Evolutionary conservation across 2,888 invertebrate species (phyloP), one percentile per base, ranked within the genome.

Genomic region (Ceratothoa steindachneri): DNA sequence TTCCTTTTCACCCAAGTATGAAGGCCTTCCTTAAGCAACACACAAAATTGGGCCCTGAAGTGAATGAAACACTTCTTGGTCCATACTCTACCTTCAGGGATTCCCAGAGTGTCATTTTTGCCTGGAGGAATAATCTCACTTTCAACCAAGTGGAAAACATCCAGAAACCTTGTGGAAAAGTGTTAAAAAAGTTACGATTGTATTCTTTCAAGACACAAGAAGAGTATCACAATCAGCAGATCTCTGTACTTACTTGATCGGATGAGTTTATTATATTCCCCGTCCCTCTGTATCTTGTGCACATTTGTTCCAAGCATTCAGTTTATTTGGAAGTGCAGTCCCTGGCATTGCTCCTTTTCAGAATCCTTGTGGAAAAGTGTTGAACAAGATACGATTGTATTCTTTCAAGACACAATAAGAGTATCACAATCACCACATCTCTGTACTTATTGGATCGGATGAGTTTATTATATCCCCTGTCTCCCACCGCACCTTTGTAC

Each of bases 41-140:
- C n/a, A n/a, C n/a, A n/a, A n/a, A n/a, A n/a, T n/a, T n/a, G n/a
- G n/a, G n/a, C n/a, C n/a, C n/a, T n/a, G n/a, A n/a, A n/a, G n/a
- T n/a, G n/a, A n/a, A n/a, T n/a, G n/a, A n/a, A n/a, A n/a, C n/a
- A n/a, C n/a, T n/a, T n/a, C n/a, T n/a, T n/a, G n/a, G n/a, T n/a
- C 28, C 81, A 9, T 81, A 81, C 71, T 74, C 80, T 12, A 81
- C 80, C 12, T 75, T 52, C 31, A 69, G 81, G 52, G 74, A 81
- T 68, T 81, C 81, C 1, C 71, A 75, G 31, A 74, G 69, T 7
- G 80, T 77, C 7, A 72, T 76, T 24, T 79, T 78, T 41, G 72
- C 73, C 7, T 81, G 81, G 81, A 60, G 80, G 9, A 71, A 66
- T 1, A 69, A 65, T 15, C 73, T 78, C n/a, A 69, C 70, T 51